Evolutionary conservation across 2,888 invertebrate species (phyloP), one percentile per base, ranked within the genome.

Genomic region (Auanema sp.): DNA sequence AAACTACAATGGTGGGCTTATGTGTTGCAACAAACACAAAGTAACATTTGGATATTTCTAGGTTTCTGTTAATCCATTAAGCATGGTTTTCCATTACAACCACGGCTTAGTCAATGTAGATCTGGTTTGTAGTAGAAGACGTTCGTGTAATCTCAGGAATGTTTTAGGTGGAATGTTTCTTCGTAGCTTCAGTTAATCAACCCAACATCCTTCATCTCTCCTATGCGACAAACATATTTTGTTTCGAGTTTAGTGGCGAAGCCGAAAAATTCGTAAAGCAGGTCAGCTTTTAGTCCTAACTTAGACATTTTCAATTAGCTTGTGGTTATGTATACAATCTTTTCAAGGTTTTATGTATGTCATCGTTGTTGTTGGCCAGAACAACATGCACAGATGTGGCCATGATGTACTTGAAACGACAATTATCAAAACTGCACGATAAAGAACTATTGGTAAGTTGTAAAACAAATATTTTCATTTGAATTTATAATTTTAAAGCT

Each of bases 31-130:
- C n/a, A n/a, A n/a, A n/a, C 21, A 10, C 6, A 24, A 14, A 18
- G 11, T 25, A 40, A 16, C 16, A 25, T 47, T 5, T 47, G 47
- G 8, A 18, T 8, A 16, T 24, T 16, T 24, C 53, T 53, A 69
- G 69, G 64, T 73, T 10, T 70, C 73, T n/a, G 60, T 76, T 40
- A 76, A 68, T 42, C 76, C 76, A 1, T 55, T 76, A 21, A 72
- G 64, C 53, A 69, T 76, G 58, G 66, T 68, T 12, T 74, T 76
- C 60, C 71, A 69, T 64, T 74, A 76, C 59, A 68, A 70, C 52
- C 66, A 69, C 47, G 64, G 64, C 11, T 63, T 73, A 21, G 71
- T 72, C 2, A 65, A 66, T 23, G 68, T 76, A 51, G 73, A 76
- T 65, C 58, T 76, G 64, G 75, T 69, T 21, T 50, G 57, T 64